Base-by-base conservation (phyloP, 1,140 invertebrate species). In the Calliopsis andreniformis region DNA sequence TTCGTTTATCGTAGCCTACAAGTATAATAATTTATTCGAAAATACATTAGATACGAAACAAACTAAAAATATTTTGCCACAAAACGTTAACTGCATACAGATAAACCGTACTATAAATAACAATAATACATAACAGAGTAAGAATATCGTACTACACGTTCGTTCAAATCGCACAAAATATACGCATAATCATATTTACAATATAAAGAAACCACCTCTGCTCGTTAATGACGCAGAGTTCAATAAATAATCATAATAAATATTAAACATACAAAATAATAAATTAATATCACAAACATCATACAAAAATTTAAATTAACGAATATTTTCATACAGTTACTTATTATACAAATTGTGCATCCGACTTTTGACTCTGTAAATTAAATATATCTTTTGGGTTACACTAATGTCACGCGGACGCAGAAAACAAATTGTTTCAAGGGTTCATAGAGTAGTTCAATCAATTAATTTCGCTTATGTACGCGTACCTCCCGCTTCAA, bases 221-320 rank as follows among this genome's bases (percentile, higher is more conserved):
- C 25, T 45, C 55, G 32, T 32, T 43, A n/a, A n/a, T n/a, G n/a
- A 4, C 28, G 43, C 23, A 42, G 35, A 55, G 53, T 39, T 35
- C 35, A 75, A 67, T 75, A 75, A 75, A 67, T 75, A 47, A 63
- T 63, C 3, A 45, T 30, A 75, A 75, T 75, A 68, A 76, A 68
- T 77, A 77, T 28, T 0, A 25, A 32, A 63, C 58, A 30, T 62
- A 71, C 30, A 77, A 63, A 77, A 55, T 49, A 71, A 71, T 77
- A 77, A 77, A 76, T 73, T 69, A 76, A 56, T 71, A 77, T 77
- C 58, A 77, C 75, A 71, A 76, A 70, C 14, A 39, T 55, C 20
- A 39, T 71, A 71, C 43, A 62, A 76, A 68, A 59, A 5, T 66
- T 76, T 70, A 23, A 76, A 53, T 53, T 25, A 62, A 70, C 66